Evolutionary conservation across 2,888 invertebrate genomes (phyloP), one percentile per base, ranked within the genome.

Genomic region (Pilophorus perplexus): DNA sequence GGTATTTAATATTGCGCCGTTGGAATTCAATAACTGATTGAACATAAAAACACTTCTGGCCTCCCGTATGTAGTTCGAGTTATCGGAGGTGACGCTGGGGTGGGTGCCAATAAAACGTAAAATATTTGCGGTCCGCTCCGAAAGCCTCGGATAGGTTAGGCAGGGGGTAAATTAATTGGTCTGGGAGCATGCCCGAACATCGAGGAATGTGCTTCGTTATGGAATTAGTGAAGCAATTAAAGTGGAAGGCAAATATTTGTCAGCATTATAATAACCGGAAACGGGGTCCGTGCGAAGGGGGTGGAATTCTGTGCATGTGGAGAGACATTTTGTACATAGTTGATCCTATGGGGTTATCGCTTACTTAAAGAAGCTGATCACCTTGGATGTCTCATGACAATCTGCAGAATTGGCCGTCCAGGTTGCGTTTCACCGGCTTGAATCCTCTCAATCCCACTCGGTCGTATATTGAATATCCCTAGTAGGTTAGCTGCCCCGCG

Each of bases 171-270:
- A 60, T 60, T 60, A 60, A 60, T 60, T 46, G 60, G 27, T 23
- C 52, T 20, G 44, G 16, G n/a, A 44, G 57, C 42, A 4, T 57
- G 16, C 44, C 27, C 44, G 37, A 20, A 60, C 60, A 16, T 46
- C 28, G 18, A 44, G 60, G 60, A 60, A 60, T 60, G 42, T 28
- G 44, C 44, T 44, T 27, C 42, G 60, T 60, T 46, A 44, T 44
- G 60, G 46, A 60, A 60, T 60, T 44, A 60, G 60, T 60, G 60
- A 44, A 28, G 44, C 60, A 60, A 60, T 60, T 60, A 60, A 44
- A 60, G 44, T 14, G 59, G 27, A 42, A 42, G 44, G 44, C 27
- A 27, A 60, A 60, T 60, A 60, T 44, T 44, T 44, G 44, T 44
- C 44, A 23, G 28, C 44, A 60, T 44, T 42, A 46, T 44, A 44